These are phyloP conservation scores for Cosmorhoe ocellata DNA, from an alignment of 2,888 invertebrate species.

Conservation along the genomic window DNA sequence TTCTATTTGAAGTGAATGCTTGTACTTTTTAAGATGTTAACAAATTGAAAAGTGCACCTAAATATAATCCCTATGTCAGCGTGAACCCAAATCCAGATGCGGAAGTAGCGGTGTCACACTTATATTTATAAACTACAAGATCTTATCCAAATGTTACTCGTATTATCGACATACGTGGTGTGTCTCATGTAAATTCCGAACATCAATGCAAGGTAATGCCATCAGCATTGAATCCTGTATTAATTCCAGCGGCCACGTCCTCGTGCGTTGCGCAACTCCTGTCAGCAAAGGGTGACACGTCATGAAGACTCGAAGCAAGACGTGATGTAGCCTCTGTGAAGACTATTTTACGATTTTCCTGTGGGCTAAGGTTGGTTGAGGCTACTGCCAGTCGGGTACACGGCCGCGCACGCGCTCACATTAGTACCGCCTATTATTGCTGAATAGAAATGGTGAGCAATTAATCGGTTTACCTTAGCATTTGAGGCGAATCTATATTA, in stretches of 20 bases:
- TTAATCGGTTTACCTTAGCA: slow-evolving; percentile 27
- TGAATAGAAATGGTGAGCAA: slow-evolving; percentile 20
- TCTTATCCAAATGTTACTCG: too few relatives aligned
- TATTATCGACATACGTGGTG: slow-evolving; percentile 35
- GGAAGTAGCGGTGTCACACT: too few relatives aligned
- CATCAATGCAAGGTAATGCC: slow-evolving; percentile 36
- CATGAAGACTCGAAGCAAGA: slow-evolving; percentile 52
- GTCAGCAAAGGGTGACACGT: slow-evolving; percentile 55
- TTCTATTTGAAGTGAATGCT: too few relatives aligned
- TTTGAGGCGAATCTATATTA: slow-evolving; percentile 10
- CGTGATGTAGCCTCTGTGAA: slow-evolving; percentile 69
- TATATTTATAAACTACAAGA: too few relatives aligned
- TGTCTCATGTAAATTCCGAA: slow-evolving; percentile 35
- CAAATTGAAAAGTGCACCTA: not conserved
- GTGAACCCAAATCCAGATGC: too few relatives aligned
- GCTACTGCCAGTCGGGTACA: slow-evolving; percentile 36
- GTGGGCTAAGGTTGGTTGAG: slow-evolving; percentile 43
- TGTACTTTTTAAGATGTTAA: too few relatives aligned
- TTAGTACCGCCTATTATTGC: slow-evolving; percentile 29
- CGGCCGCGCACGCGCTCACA: slow-evolving; percentile 39
- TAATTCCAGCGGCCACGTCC: slow-evolving; percentile 51
- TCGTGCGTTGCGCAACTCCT: slow-evolving; percentile 57
- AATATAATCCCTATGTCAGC: not conserved
- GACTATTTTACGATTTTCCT: slow-evolving; percentile 68
- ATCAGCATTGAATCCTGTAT: slow-evolving; percentile 44